These are phyloP conservation scores for Tricholaema leucomelas DNA, from an alignment of 2,113 vertebrate species.

Conservation along the genomic window DNA sequence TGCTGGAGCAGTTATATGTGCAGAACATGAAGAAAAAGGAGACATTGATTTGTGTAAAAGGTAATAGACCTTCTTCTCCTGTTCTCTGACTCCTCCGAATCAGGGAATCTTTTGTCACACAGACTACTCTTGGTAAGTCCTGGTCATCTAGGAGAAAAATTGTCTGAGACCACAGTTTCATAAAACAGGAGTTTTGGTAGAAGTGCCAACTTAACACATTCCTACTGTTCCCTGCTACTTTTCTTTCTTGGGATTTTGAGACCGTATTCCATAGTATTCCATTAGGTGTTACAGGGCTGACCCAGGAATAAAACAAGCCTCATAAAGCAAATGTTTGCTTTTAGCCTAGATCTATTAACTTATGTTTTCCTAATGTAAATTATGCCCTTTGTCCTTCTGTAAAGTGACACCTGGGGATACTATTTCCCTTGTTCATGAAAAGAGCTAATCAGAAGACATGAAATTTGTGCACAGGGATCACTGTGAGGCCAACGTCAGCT, in stretches of 20 bases:
- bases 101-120: background rate
- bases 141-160: background rate
- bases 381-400: background rate
- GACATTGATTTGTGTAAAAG: background rate
- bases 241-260: background rate
- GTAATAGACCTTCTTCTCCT: background rate
- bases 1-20: background rate
- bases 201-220: background rate
- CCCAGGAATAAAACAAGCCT: background rate
- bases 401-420: background rate
- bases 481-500: no score
- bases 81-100: background rate
- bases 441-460: background rate
- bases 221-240: background rate
- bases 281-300: background rate
- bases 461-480: background rate
- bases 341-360: background rate
- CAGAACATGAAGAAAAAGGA: background rate
- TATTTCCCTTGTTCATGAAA: background rate
- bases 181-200: background rate
- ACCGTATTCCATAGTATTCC: background rate
- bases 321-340: background rate
- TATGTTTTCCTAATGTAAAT: background rate
- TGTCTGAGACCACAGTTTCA: no score
- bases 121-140: background rate